Evolutionary conservation across 2,113 vertebrate species (phyloP).

Genomic region (Cephalopholis sonnerati): DNA sequence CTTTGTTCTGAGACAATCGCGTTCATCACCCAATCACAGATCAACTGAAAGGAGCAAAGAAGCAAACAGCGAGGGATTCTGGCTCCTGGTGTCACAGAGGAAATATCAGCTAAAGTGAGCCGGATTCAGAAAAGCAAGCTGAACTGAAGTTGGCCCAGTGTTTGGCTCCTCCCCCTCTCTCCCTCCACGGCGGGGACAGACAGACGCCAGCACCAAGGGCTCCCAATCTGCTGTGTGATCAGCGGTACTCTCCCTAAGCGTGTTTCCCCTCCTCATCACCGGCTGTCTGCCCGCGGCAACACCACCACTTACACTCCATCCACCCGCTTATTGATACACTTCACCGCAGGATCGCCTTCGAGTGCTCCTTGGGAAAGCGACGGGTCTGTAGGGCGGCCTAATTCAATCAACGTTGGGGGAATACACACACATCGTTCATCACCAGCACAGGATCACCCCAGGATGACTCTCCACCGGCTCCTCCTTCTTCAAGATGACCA

Average conservation of each 20-base stretch:
- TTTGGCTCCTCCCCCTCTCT: slow-evolving; percentile 44
- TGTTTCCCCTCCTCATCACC: slow-evolving; percentile 68
- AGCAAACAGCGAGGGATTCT: neutral
- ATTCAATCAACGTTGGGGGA: slow-evolving; percentile 74
- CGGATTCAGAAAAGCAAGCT: slow-evolving; percentile 15
- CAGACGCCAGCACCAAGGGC: slow-evolving; percentile 78
- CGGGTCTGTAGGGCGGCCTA: slow-evolving; percentile 67
- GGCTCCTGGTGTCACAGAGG: neutral
- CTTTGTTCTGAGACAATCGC: slow-evolving; percentile 23
- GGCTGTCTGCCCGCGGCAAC: slow-evolving; percentile 71
- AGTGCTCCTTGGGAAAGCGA: slow-evolving; percentile 66
- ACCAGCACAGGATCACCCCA: slow-evolving; percentile 41
- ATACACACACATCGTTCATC: slow-evolving; percentile 71
- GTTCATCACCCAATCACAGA: slow-evolving; percentile 42
- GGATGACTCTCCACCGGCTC: slow-evolving; percentile 21
- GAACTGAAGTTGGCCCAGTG: slow-evolving; percentile 48
- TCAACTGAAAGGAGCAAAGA: slow-evolving; percentile 28
- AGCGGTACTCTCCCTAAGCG: slow-evolving; percentile 67
- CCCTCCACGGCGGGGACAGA: slow-evolving; percentile 57
- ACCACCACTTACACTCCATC: slow-evolving; percentile 69
- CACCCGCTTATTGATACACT: slow-evolving; percentile 79
- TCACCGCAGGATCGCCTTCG: slow-evolving; percentile 72
- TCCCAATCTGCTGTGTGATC: slow-evolving; percentile 80
- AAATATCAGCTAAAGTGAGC: slow-evolving; percentile 2
- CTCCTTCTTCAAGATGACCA: slow-evolving; percentile 22